Evolutionary conservation across 2,888 invertebrate genomes (phyloP), one percentile per base, ranked within the genome.

Genomic region (Sclerodermus sp.): DNA sequence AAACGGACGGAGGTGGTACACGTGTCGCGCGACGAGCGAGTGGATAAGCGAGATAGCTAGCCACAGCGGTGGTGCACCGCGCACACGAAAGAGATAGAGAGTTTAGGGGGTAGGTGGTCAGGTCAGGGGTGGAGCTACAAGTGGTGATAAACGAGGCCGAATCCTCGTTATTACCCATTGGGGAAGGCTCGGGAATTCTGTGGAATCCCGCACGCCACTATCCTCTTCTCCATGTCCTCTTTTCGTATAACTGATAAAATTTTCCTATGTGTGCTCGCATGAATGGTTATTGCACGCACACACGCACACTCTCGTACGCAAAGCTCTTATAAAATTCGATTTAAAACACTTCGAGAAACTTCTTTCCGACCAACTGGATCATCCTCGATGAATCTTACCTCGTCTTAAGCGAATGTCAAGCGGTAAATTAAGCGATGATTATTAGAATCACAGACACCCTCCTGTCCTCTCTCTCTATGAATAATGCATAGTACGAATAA

Each of bases 81-180:
- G 43, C 49, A 46, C 32, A 44, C 38, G 39, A 31, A 15, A 39
- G 47, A 39, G 42, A 47, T 32, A 31, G 36, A 29, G 36, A 15
- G 40, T 13, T 10, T 57, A 30, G 53, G 30, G 13, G 56, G 49
- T 49, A 58, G 58, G 53, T 53, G 66, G 65, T 55, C 58, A 62
- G 68, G 66, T 64, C 70, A 66, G 68, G 73, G 68, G 66, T 66
- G 66, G 63, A 70, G 73, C 74, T 70, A 76, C 75, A 76, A 75
- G 75, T 76, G 75, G 74, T 74, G 74, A 74, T 73, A 74, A 74
- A 75, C 66, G 75, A 71, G 73, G 70, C 68, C 66, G 68, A 73
- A 72, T 68, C 66, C 68, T 63, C 66, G 66, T 69, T 71, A 71
- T 71, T 71, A 66, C 66, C 67, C 64, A 67, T 68, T 66, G 61